Base-by-base conservation (phyloP, 1,140 invertebrate genomes). In the Manduca sexta region DNA sequence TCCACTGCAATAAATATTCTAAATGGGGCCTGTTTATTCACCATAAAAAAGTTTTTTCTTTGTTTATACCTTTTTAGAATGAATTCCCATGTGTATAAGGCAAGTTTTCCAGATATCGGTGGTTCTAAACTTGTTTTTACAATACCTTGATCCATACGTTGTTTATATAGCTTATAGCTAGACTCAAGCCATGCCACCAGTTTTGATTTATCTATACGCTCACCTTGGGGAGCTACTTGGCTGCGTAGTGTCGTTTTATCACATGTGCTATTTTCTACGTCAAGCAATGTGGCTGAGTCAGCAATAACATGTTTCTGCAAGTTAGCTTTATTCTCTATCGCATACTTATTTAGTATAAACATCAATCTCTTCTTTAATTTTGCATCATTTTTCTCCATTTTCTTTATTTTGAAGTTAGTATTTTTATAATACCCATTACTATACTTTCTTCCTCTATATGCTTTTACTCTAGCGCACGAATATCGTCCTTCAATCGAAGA, bases 1-100 rank as follows among this genome's bases (percentile, higher is more conserved):
- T 74, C 53, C 26, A 83, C 56, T 30, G 73, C 72, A 64, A 85
- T 74, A 58, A 74, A 82, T 56, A 82, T 71, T 39, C 76, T 64
- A 56, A 52, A 73, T 11, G 76, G 82, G 52, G 51, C 58, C 45
- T 60, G 40, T 30, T 63, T 69, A 11, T 76, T 63, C 29, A 81
- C 55, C 14, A 82, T 61, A 61, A 83, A 79, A 7, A 72, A 47
- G 57, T 85, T 85, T 61, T 82, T 83, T 47, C 53, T 26, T 40
- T 78, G 71, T 45, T 57, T 65, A 46, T 82, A 85, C 60, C 82
- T 65, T 33, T 52, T 60, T 47, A 84, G 66, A 56, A 85, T 74
- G 45, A 80, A 83, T 18, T 72, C 57, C 82, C 82, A 85, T 4
- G 76, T 58, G 52, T 79, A 69, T 11, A 85, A 46, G 5, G 60